Evolutionary conservation across 1,140 invertebrate genomes (phyloP).

Genomic region (Protaetia brevitarsis): DNA sequence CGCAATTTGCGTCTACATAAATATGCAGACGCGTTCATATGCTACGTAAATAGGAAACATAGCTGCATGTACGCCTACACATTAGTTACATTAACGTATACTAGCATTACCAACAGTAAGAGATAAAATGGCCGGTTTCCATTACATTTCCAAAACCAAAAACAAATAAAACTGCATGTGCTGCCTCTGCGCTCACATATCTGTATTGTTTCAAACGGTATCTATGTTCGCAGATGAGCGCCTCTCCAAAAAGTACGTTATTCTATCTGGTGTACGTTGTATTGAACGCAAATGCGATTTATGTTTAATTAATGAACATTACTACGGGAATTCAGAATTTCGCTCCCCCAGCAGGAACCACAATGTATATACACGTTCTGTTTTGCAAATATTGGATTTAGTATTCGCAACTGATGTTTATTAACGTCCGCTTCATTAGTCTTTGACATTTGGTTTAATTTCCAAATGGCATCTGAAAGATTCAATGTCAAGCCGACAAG

Average conservation of each 20-base stretch:
- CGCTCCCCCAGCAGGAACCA: too few species aligned
- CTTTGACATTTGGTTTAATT: too few species aligned
- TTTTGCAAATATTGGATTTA: too few species aligned
- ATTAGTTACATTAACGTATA: constrained; percentile 2
- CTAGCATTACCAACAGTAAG: neutral
- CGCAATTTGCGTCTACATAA: neutral
- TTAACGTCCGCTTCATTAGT: too few species aligned
- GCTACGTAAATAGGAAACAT: neutral
- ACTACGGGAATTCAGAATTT: too few species aligned
- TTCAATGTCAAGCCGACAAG: too few species aligned
- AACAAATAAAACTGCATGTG: neutral
- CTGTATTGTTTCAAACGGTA: neutral
- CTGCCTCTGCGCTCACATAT: neutral
- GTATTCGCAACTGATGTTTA: too few species aligned
- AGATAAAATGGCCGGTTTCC: neutral
- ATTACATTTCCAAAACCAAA: neutral
- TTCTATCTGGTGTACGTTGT: neutral
- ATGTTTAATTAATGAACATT: neutral
- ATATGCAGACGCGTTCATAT: neutral
- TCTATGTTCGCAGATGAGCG: neutral
- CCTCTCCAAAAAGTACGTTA: neutral
- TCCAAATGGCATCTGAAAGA: too few species aligned
- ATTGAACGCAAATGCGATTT: neutral
- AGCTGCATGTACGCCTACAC: neutral
- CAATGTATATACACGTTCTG: too few species aligned